These are phyloP conservation scores for Goniozus legneri DNA, from an alignment of 1,140 invertebrate species.

Conservation along the genomic window DNA sequence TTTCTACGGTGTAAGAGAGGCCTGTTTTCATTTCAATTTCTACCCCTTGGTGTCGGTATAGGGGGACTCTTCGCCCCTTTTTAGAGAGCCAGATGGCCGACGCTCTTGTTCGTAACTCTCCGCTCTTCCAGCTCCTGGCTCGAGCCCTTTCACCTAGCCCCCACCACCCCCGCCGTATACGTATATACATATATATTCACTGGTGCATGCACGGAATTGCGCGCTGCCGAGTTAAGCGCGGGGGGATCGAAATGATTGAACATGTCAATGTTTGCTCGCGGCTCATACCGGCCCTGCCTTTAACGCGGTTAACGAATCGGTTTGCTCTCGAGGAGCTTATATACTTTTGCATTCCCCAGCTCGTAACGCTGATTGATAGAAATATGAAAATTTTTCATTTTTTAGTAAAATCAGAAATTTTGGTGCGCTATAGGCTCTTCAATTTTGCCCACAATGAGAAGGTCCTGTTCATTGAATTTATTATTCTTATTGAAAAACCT, in stretches of 20 bases:
- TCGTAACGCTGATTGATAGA: no score
- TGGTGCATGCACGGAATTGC: neutral
- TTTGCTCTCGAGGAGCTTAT: constrained; percentile 30
- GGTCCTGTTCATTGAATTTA: no score
- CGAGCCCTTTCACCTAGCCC: no score
- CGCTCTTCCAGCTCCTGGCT: no score
- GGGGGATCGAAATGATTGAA: constrained; percentile 51
- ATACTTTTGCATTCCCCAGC: no score
- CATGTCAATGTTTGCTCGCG: constrained; percentile 54
- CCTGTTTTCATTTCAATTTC: constrained; percentile 55
- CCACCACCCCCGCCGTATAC: neutral
- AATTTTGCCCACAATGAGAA: no score
- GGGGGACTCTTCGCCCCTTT: constrained; percentile 18
- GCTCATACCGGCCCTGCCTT: constrained; percentile 35
- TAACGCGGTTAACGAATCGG: constrained; percentile 45
- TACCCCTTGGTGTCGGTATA: constrained; percentile 30
- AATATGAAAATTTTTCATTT: no score
- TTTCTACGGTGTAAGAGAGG: constrained; percentile 20
- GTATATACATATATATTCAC: constrained; percentile 5
- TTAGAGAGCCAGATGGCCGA: constrained; percentile 46
- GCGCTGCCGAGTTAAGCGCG: constrained; percentile 19
- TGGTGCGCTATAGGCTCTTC: no score
- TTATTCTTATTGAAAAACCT: no score
- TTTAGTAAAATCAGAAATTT: no score
- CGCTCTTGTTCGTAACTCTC: constrained; percentile 1